Conservation (phyloP, 2,888 invertebrate species). For the Drosophila rellima region DNA sequence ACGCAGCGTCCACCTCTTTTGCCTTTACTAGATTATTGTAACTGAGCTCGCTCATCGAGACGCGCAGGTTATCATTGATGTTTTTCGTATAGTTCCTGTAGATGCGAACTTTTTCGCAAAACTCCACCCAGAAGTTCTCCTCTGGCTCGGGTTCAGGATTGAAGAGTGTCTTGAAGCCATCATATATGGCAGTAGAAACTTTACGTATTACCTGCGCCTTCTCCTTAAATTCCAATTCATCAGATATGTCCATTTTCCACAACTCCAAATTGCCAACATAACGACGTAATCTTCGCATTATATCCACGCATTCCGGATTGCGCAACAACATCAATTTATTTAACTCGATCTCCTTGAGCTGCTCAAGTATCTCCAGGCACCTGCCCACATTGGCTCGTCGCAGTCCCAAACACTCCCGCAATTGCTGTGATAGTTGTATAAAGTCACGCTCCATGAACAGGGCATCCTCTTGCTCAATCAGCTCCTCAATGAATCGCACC, state of each 20-base stretch:
- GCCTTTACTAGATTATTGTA: conserved; percentile 72
- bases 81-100: conserved; percentile 90
- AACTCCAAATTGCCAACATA: conserved; percentile 92
- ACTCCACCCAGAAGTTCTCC: conserved; percentile 90
- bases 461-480: conserved; percentile 83
- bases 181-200: conserved; percentile 88
- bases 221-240: conserved; percentile 88
- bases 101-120: conserved; percentile 89
- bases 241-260: conserved; percentile 89
- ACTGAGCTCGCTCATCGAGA: conserved; percentile 77
- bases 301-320: conserved; percentile 92
- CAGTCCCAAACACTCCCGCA: conserved; percentile 84
- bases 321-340: conserved; percentile 92
- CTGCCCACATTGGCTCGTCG: conserved; percentile 89
- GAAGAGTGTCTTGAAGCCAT: conserved; percentile 87
- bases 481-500: conserved; percentile 81
- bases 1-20: conserved; percentile 42
- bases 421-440: conserved; percentile 80
- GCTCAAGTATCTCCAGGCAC: conserved; percentile 90
- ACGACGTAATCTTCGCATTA: conserved; percentile 90
- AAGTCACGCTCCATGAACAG: conserved; percentile 83
- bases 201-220: conserved; percentile 90
- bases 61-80: conserved; percentile 85
- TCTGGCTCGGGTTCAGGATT: conserved; percentile 86
- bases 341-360: conserved; percentile 85